Evolutionary conservation across 92 coral and sea anemone genomes (phyloP), one percentile per base, ranked within the genome.

Genomic region (Scolanthus callimorphus): DNA sequence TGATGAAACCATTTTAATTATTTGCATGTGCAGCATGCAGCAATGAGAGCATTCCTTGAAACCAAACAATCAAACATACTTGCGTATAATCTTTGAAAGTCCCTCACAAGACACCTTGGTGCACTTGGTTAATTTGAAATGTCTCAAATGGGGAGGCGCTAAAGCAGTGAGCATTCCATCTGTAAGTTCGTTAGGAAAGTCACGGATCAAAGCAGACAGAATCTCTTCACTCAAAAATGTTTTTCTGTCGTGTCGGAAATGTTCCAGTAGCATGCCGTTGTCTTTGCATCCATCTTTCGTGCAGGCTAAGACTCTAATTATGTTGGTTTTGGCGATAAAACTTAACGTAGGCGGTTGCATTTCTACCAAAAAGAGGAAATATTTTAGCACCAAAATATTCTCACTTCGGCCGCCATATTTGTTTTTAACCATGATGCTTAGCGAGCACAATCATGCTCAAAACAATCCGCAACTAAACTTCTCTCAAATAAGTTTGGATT

Each of bases 311-410:
- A 70, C 65, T 27, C 80, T 78, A 17, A 67, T 29, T 39, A 88
- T 78, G 27, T 51, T 59, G 41, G 75, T 55, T 49, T 83, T 71
- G 6, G 80, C 78, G 31, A 81, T 51, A 27, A 34, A 57, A 20
- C 83, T 77, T 52, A 88, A 61, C 3, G 69, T 50, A 1, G 86
- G 73, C 4, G 86, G 86, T 38, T 56, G 62, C 96, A 88, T 88
- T 59, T 67, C 44, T 25, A n/a, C 23, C 19, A 22, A 6, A 24
- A 25, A 34, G 6, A 15, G 41, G 6, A 6, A 15, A 6, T 34
- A 6, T 6, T 6, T 6, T 34, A 34, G 41, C 15, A 34, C 8
- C 8, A 34, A 15, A 34, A 15, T 6, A 34, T 6, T 34, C 41
- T 6, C 6, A 6, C 15, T 34, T 34, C 41, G 41, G 41, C 41